phyloP scores from a whole-genome alignment of 2,888 invertebrate species.

The Pandemis corylana region DNA sequence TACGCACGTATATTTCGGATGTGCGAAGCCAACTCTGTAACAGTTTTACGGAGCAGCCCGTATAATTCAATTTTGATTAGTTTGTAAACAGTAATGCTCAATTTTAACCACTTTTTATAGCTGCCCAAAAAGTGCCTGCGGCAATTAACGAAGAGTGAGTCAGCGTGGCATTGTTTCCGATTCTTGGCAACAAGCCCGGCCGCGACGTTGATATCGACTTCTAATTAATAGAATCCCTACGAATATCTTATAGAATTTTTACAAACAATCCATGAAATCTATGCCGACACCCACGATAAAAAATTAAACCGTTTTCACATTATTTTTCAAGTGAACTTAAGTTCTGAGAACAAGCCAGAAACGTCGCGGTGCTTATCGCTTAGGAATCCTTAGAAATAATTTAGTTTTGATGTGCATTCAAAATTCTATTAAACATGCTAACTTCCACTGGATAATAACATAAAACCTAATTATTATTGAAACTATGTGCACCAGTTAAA shows the following conservation, averaged over 20 bases:
- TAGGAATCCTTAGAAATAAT: too few relatives aligned
- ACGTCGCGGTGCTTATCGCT: too few relatives aligned
- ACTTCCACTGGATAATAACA: too few relatives aligned
- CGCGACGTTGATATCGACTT: conserved; percentile 48
- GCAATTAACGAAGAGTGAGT: conserved; percentile 70
- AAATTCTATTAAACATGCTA: too few relatives aligned
- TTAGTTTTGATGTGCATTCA: too few relatives aligned
- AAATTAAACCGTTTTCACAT: background rate
- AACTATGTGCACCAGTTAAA: conserved; percentile 5
- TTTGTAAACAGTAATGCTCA: conserved; percentile 60
- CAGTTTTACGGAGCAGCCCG: conserved; percentile 3
- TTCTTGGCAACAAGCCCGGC: conserved; percentile 64
- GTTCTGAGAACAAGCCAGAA: background rate
- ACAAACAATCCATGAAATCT: background rate
- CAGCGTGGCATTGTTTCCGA: conserved; percentile 65
- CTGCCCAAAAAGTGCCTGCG: conserved; percentile 61
- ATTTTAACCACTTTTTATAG: conserved; percentile 67
- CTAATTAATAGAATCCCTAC: conserved; percentile 58
- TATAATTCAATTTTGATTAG: conserved; percentile 47
- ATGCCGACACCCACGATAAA: background rate
- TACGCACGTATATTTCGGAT: conserved; percentile 15
- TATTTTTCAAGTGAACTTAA: background rate
- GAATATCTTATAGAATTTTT: conserved; percentile 17
- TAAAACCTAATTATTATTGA: too few relatives aligned
- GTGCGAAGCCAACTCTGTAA: conserved; percentile 6